Percentiles rank a stretch among this genome's conserved stretches.
phyloP scores from a whole-genome alignment of 2,797 vertebrate species.

The Sebastes itinus region DNA sequence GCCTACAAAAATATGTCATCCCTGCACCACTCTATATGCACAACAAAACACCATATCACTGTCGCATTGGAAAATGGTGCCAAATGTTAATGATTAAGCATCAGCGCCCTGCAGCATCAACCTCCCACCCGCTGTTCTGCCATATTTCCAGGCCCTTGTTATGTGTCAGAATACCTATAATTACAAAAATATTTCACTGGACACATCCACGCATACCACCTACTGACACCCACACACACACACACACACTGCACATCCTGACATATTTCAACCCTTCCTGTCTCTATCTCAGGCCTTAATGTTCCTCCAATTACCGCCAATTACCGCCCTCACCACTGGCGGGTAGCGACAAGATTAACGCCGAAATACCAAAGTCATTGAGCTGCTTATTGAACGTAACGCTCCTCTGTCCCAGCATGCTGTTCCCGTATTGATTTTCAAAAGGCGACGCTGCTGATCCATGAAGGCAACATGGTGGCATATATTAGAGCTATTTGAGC shows the following conservation, averaged over 20 bases:
- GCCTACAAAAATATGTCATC: no score
- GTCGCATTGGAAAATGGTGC: slow-evolving; percentile 8
- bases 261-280: slow-evolving; percentile 45
- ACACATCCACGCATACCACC: slow-evolving; percentile 10
- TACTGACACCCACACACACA: neutral
- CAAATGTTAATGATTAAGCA: slow-evolving; percentile 19
- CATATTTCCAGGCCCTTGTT: slow-evolving; percentile 3
- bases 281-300: slow-evolving; percentile 44
- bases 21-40: neutral
- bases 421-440: slow-evolving; percentile 75
- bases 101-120: slow-evolving; percentile 1
- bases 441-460: slow-evolving; percentile 75
- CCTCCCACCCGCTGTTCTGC: slow-evolving; percentile 2
- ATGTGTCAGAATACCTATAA: slow-evolving; percentile 45
- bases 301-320: slow-evolving; percentile 64
- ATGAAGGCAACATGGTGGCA: slow-evolving; percentile 77
- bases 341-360: slow-evolving; percentile 59
- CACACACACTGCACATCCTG: slow-evolving; percentile 21
- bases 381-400: slow-evolving; percentile 62
- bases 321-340: slow-evolving; percentile 50
- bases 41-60: neutral
- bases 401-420: slow-evolving; percentile 44
- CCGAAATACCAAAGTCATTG: slow-evolving; percentile 64
- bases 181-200: slow-evolving; percentile 32
- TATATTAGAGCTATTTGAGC: slow-evolving; percentile 79